Base-by-base conservation (phyloP, 2,888 invertebrate species). In the Ferdinandea cuprea region DNA sequence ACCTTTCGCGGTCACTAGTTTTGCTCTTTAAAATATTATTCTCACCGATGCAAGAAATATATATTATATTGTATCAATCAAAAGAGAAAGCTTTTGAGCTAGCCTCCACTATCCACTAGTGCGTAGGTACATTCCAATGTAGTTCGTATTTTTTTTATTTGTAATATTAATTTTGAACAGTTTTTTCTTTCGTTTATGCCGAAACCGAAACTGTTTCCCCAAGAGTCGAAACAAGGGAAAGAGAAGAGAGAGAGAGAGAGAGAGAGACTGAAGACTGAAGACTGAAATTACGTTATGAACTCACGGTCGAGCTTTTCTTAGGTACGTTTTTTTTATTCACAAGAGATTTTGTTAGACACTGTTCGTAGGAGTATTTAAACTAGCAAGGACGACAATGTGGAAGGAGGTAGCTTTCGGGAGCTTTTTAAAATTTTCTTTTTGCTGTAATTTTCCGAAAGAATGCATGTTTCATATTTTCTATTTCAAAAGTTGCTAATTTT, bases 401-500 rank as follows among this genome's bases (percentile, higher is more conserved):
- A 50, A 81, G 71, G 71, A 68, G 30, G 19, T 65, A 73, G 78
- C 72, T 83, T 72, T 50, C 3, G 7, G 13, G 56, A 83, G 83
- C 83, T 83, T 83, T 77, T 44, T 50, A 68, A 74, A 74, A 59
- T 84, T 84, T 84, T 84, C 84, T 73, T 84, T 84, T 79, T 58
- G 79, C 79, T 79, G 79, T 79, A 74, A 84, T 84, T 84, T 84
- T 84, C 35, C 73, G 83, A 84, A 84, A 69, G 79, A 84, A 79
- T 84, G 84, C 84, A 84, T 84, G 84, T 84, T 84, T 84, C 79
- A 84, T 84, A 52, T 63, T 84, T 84, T 73, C 44, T 52, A 68
- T 66, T 46, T 69, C 63, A 66, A 69, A 66, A 72, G 54, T 78
- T 56, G 58, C 17, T 54, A 54, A 56, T 71, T 59, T 65, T 52